These are phyloP conservation scores for Drosophila eugracilis DNA, from an alignment of 1,140 invertebrate genomes.

Conservation along the genomic window DNA sequence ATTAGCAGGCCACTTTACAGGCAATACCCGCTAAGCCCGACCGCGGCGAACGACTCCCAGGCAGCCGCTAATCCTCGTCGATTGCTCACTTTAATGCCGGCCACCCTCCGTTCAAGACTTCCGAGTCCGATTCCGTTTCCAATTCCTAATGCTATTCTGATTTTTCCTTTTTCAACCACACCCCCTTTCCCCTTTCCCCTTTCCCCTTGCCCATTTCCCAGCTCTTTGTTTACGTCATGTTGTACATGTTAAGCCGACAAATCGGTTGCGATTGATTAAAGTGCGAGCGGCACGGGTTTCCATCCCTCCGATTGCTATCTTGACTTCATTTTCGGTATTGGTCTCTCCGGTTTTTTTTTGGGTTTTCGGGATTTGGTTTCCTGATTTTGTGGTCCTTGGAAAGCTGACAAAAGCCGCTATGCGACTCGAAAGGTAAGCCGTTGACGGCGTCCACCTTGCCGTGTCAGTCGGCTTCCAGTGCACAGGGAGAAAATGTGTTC, in stretches of 20 bases:
- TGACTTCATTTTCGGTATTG: conserved; percentile 62
- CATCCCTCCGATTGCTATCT: conserved; percentile 64
- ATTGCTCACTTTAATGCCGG: conserved; percentile 79
- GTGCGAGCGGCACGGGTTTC: conserved; percentile 42
- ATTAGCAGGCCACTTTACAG: conserved; percentile 75
- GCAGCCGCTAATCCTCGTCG: conserved; percentile 69
- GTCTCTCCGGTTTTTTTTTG: conserved; percentile 10
- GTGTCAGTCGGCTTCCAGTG: conserved; percentile 4
- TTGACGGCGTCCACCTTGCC: conserved; percentile 70
- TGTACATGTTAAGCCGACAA: conserved; percentile 85
- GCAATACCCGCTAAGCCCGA: conserved; percentile 69
- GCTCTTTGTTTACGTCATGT: conserved; percentile 76
- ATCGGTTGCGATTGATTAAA: conserved; percentile 85
- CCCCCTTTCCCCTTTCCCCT: background rate
- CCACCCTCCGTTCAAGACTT: conserved; percentile 49
- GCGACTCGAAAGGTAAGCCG: conserved; percentile 63
- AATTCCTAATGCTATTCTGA: background rate
- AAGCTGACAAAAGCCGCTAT: conserved; percentile 40
- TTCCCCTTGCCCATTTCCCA: conserved; percentile 11
- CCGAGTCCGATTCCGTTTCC: background rate
- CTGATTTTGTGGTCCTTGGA: conserved; percentile 41
- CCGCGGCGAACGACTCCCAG: conserved; percentile 38
- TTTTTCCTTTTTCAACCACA: too few relatives aligned
- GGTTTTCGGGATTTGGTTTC: background rate
- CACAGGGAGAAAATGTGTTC: conserved; percentile 3